Evolutionary conservation across 2,113 vertebrate species (phyloP).

Genomic region (Salvelinus alpinus): DNA sequence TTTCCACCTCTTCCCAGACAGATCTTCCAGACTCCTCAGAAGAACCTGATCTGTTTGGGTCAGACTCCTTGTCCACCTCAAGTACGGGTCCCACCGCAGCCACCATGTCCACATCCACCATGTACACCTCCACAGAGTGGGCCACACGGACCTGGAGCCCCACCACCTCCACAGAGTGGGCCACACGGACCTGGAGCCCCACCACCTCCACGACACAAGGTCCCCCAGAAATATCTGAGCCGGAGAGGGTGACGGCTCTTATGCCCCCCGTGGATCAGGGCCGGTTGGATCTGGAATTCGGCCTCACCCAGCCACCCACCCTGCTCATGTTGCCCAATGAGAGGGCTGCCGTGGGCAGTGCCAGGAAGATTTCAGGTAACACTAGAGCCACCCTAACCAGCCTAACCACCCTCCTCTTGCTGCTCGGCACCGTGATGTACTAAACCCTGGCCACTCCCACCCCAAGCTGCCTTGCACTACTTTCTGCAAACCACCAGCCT

Average conservation of each 20-base stretch:
- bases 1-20: constrained; percentile 20
- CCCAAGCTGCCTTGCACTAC: constrained; percentile 56
- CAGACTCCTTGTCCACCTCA: background rate
- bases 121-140: constrained; percentile 17
- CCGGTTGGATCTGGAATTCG: constrained; percentile 56
- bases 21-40: constrained; percentile 17
- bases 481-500: constrained; percentile 54
- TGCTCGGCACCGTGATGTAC: constrained; percentile 58
- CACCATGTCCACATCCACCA: constrained; percentile 8
- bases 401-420: constrained; percentile 61
- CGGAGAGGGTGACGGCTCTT: constrained; percentile 41
- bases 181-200: constrained; percentile 52
- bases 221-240: constrained; percentile 22
- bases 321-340: constrained; percentile 75
- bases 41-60: background rate
- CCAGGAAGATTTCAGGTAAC: constrained; percentile 69
- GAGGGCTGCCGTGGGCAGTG: constrained; percentile 73
- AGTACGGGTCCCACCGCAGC: constrained; percentile 26
- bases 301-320: constrained; percentile 52
- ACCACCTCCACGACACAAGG: constrained; percentile 40
- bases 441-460: constrained; percentile 60
- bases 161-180: constrained; percentile 45
- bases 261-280: constrained; percentile 70
- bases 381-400: constrained; percentile 57
- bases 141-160: constrained; percentile 53